A percentile compares a stretch with the other conserved stretches of the same genome.
These are phyloP conservation scores for Rhagologus leucostigma DNA, from an alignment of 2,113 vertebrate species.

Conservation along the genomic window DNA sequence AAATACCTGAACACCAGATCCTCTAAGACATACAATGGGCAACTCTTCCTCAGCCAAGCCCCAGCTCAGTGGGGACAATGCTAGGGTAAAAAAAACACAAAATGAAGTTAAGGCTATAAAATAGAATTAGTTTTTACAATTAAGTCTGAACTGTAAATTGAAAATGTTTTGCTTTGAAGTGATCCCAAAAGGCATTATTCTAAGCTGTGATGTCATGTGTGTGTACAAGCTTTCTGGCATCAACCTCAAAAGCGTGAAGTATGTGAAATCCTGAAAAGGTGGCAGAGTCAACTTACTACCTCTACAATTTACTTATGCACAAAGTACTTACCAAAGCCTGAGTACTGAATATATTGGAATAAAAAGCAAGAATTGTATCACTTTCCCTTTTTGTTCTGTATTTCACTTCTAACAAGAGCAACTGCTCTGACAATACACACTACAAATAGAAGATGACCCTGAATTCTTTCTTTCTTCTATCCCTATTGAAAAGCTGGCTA, in stretches of 20 bases:
- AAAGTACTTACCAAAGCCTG: not conserved
- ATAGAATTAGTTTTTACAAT: not conserved
- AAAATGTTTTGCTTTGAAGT: not conserved
- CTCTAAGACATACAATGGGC: not conserved
- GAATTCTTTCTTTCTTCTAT: not conserved
- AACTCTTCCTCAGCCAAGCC: not conserved
- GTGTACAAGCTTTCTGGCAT: not conserved
- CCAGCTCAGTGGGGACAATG: not conserved
- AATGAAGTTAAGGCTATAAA: not conserved
- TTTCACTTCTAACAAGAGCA: not conserved
- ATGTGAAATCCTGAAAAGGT: not conserved
- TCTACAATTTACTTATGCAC: not conserved
- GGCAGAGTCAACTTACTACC: not conserved
- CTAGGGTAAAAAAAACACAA: not conserved
- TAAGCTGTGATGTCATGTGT: not conserved
- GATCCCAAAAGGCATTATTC: not conserved
- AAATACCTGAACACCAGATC: not conserved
- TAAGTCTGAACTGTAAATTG: not conserved
- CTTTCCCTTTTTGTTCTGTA: not conserved
- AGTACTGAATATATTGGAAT: not conserved
- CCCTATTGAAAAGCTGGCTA: not conserved
- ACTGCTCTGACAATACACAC: not conserved
- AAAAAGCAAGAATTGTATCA: not conserved
- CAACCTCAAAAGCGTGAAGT: not conserved
- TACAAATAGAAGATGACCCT: not conserved